Conservation (phyloP, 2,888 invertebrate genomes). For the Synergus gifuensis region DNA sequence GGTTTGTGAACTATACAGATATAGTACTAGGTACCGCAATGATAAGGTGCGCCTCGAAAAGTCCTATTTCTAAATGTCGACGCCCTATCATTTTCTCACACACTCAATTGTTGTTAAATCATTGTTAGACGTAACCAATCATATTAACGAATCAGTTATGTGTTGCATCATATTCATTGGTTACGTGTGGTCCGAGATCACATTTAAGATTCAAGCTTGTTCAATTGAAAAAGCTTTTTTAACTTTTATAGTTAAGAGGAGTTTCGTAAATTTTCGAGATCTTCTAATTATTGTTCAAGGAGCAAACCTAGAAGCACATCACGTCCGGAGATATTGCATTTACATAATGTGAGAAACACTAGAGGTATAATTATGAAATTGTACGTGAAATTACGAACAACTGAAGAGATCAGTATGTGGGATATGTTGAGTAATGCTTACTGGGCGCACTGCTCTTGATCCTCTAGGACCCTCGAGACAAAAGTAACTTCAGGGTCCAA, state of each 20-base stretch:
- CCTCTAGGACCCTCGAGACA: conserved; percentile 16
- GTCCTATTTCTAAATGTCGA: conserved; percentile 31
- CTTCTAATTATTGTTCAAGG: too few species aligned
- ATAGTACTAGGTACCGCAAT: not conserved
- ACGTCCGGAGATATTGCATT: not conserved
- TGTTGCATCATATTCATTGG: not conserved
- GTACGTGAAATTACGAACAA: conserved; percentile 9
- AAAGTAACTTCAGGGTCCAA: not conserved
- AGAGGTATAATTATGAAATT: conserved; percentile 27
- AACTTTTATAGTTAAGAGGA: not conserved
- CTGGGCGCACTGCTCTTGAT: not conserved
- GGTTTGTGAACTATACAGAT: not conserved
- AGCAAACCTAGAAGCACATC: too few species aligned
- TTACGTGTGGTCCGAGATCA: not conserved
- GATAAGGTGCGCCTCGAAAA: conserved; percentile 35
- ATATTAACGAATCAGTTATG: not conserved
- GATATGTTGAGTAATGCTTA: not conserved
- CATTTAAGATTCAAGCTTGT: not conserved
- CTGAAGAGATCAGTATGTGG: not conserved
- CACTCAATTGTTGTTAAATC: not conserved
- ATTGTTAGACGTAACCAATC: not conserved
- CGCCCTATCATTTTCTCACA: conserved; percentile 11
- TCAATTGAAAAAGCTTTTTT: conserved; percentile 1
- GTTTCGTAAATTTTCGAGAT: too few species aligned
- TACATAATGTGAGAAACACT: not conserved